phyloP scores from a whole-genome alignment of 2,113 vertebrate species.

The Chionomys nivalis region DNA sequence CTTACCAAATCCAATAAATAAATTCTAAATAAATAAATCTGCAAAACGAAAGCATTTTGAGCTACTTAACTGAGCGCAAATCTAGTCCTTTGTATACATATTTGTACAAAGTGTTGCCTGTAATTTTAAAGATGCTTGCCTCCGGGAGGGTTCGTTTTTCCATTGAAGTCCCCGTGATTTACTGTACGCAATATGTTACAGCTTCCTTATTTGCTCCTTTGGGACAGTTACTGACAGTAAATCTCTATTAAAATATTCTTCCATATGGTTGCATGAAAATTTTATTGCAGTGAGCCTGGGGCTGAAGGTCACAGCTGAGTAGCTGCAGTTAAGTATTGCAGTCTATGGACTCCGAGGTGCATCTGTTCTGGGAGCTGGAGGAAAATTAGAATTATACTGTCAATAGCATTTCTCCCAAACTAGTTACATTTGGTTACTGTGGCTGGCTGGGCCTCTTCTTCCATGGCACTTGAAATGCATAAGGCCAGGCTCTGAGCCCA shows the following conservation, averaged over 20 bases:
- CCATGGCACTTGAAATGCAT: slow-evolving; percentile 50
- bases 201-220: slow-evolving; percentile 95
- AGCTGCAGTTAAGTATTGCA: slow-evolving; percentile 93
- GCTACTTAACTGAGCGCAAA: slow-evolving; percentile 87
- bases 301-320: slow-evolving; percentile 95
- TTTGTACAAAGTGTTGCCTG: slow-evolving; percentile 93
- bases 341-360: slow-evolving; percentile 91
- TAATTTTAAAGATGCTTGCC: slow-evolving; percentile 93
- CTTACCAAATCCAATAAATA: slow-evolving; percentile 85
- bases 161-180: slow-evolving; percentile 94
- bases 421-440: slow-evolving; percentile 88
- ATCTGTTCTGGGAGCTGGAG: slow-evolving; percentile 93
- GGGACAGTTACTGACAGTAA: slow-evolving; percentile 95
- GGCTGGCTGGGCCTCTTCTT: slow-evolving; percentile 75
- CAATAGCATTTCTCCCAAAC: slow-evolving; percentile 90
- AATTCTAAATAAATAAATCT: slow-evolving; percentile 89
- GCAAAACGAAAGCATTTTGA: slow-evolving; percentile 86
- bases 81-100: slow-evolving; percentile 92
- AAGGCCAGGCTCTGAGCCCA: slow-evolving; percentile 57
- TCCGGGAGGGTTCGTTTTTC: slow-evolving; percentile 90
- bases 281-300: slow-evolving; percentile 96
- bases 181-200: slow-evolving; percentile 95
- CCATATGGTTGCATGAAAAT: slow-evolving; percentile 99
- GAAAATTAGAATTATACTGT: slow-evolving; percentile 93
- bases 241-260: slow-evolving; percentile 99